phyloP scores from a whole-genome alignment of 2,113 vertebrate species.

The Gallinago undulata region DNA sequence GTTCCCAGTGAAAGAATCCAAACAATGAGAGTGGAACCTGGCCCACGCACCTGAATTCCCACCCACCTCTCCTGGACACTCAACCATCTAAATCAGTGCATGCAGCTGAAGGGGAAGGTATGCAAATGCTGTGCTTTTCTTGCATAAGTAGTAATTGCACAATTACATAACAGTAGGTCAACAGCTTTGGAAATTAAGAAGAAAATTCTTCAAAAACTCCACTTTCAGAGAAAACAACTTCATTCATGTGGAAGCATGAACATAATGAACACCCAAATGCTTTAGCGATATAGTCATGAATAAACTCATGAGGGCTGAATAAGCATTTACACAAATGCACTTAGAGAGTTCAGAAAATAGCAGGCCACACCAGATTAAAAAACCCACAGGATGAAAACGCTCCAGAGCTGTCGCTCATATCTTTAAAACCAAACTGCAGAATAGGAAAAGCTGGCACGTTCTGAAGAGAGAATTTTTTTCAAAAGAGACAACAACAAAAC shows the following conservation, averaged over 20 bases:
- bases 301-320: slow-evolving; percentile 35
- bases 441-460: neutral
- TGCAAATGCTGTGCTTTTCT: neutral
- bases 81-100: neutral
- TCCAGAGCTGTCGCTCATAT: neutral
- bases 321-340: slow-evolving; percentile 48
- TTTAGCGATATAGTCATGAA: slow-evolving; percentile 26
- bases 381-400: neutral
- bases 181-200: slow-evolving; percentile 5
- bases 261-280: slow-evolving; percentile 45
- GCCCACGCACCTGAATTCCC: neutral
- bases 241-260: slow-evolving; percentile 34
- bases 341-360: slow-evolving; percentile 12
- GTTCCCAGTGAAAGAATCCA: neutral
- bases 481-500: neutral
- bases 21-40: neutral
- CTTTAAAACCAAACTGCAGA: neutral
- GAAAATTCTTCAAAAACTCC: slow-evolving; percentile 12
- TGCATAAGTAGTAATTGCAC: neutral
- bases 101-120: neutral
- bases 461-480: neutral
- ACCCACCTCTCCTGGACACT: neutral
- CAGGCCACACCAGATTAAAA: neutral
- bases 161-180: neutral
- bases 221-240: slow-evolving; percentile 25